Base-by-base conservation (phyloP, 2,888 invertebrate genomes). In the Saturnia japonica region DNA sequence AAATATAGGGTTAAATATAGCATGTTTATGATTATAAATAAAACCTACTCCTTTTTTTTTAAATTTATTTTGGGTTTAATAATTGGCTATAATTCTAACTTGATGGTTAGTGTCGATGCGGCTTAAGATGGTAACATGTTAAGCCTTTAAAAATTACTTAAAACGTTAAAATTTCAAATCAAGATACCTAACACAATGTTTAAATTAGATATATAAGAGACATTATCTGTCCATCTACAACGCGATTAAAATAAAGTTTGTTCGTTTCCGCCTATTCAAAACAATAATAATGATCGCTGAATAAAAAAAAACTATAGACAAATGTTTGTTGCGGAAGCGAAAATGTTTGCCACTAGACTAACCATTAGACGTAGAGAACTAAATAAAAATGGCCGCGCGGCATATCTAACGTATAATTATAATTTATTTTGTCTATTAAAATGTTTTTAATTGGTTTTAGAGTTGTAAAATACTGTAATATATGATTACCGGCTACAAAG, bases 341-440 rank as follows among this genome's bases (percentile, higher is more conserved):
- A 88, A 88, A 87, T 88, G 85, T 90, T 92, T 90, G 82, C 77
- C 80, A 75, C 77, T 74, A 88, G 89, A 88, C 90, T 80, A 74
- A 80, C 86, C 88, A 90, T 91, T 90, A 90, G 80, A 75, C 78
- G 77, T 78, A 82, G 84, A 81, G 83, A 87, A 81, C 72, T 73
- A 71, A 64, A 74, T 73, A 86, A 85, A 86, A 82, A 88, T 88
- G 86, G 85, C 87, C 77, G 77, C 77, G 76, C 87, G 78, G 77
- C 77, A 76, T 75, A 72, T 78, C 80, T 76, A 85, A 83, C 82
- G 74, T 85, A 76, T 85, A 88, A 91, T 91, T 90, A 89, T 75
- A 87, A 85, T 86, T 87, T 86, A 86, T 88, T 90, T 91, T 92
- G 91, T 91, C 93, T 91, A 92, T 92, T 90, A 91, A 92, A 93